Percentiles rank a stretch among this genome's conserved stretches.
phyloP scores from a whole-genome alignment of 2,888 invertebrate genomes.

The Galerucella pusilla region DNA sequence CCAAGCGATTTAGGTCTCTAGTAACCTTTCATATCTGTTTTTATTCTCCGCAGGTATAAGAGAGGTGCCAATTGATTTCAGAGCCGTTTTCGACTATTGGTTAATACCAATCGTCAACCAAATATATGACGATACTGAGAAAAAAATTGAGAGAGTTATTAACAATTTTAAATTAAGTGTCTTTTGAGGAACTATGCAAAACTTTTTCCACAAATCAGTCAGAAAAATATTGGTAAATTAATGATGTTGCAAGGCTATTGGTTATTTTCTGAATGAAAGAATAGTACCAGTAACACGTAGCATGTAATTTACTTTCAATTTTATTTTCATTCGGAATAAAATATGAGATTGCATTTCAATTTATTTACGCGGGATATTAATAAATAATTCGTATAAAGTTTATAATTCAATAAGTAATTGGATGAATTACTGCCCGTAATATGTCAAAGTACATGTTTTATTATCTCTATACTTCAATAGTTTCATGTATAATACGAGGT shows the following conservation, averaged over 20 bases:
- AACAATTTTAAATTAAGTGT: too few relatives aligned
- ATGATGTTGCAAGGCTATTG: not conserved
- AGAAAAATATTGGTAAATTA: not conserved
- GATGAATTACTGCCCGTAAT: not conserved
- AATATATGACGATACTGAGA: too few relatives aligned
- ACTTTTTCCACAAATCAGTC: too few relatives aligned
- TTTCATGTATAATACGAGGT: not conserved
- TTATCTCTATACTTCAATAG: constrained; percentile 2
- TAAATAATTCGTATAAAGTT: not conserved
- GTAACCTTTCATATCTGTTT: too few relatives aligned
- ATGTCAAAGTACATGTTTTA: not conserved
- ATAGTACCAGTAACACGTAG: not conserved
- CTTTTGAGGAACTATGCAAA: too few relatives aligned
- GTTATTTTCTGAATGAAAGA: not conserved
- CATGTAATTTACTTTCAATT: constrained; percentile 3
- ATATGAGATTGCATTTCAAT: constrained; percentile 5
- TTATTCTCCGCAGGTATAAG: too few relatives aligned
- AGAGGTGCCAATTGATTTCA: too few relatives aligned
- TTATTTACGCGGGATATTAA: not conserved
- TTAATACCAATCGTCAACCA: too few relatives aligned
- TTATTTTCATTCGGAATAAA: not conserved
- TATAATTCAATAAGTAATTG: constrained; percentile 2
- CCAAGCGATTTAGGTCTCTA: not conserved
- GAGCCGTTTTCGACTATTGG: too few relatives aligned
- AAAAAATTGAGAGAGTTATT: too few relatives aligned